phyloP scores from a whole-genome alignment of 2,888 invertebrate genomes.

The Rhyacophila evoluta region DNA sequence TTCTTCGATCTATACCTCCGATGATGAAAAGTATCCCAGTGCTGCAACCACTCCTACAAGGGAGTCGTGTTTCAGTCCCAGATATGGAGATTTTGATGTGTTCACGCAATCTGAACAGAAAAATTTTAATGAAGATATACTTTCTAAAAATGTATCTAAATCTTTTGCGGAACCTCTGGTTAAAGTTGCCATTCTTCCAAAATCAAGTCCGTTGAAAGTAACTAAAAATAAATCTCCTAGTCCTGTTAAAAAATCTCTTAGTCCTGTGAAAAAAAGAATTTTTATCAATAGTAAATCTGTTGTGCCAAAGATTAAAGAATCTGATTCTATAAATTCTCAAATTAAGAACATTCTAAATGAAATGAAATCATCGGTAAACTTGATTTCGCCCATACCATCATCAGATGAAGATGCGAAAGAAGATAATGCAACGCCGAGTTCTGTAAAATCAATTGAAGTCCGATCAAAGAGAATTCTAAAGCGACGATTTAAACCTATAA shows the following conservation, averaged over 20 bases:
- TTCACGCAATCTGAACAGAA: background rate
- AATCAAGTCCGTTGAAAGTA: background rate
- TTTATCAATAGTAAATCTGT: constrained; percentile 26
- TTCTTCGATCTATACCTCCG: constrained; percentile 63
- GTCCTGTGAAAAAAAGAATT: background rate
- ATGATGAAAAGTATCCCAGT: constrained; percentile 59
- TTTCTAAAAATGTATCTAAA: background rate
- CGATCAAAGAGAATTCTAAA: background rate
- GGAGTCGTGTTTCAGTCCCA: constrained; percentile 36
- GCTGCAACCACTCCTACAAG: constrained; percentile 41
- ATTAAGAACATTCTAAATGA: constrained; percentile 37
- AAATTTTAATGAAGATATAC: background rate
- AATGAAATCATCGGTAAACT: constrained; percentile 5
- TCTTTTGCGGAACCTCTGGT: background rate
- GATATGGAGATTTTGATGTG: background rate
- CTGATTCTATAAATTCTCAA: background rate
- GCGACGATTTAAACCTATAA: background rate
- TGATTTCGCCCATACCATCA: constrained; percentile 42
- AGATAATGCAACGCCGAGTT: background rate
- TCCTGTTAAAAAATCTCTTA: constrained; percentile 32
- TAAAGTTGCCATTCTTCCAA: background rate
- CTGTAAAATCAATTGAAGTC: background rate
- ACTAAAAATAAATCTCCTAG: constrained; percentile 1
- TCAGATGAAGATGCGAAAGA: background rate
- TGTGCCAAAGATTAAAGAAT: constrained; percentile 25